Evolutionary conservation across 92 coral and sea anemone genomes (phyloP).

Genomic region (Actinostola sp.): DNA sequence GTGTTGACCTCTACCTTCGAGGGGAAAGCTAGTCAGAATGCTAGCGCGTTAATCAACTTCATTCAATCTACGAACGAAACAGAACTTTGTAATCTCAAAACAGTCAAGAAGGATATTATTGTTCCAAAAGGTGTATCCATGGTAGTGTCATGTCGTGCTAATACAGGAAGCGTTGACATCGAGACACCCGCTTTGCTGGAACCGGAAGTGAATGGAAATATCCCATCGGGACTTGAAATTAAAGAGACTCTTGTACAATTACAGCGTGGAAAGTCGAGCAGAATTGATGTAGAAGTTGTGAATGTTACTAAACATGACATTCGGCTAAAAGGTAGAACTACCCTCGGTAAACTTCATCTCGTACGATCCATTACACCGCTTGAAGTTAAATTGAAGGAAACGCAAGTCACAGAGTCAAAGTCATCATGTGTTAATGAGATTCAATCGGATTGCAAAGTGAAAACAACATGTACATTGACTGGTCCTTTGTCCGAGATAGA

Average conservation of each 20-base stretch:
- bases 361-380: conserved; percentile 61
- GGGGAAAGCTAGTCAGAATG: conserved; percentile 42
- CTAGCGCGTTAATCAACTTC: conserved; percentile 54
- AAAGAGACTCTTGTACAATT: conserved; percentile 56
- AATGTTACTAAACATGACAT: conserved; percentile 60
- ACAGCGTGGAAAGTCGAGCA: conserved; percentile 41
- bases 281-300: conserved; percentile 40
- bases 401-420: too few relatives aligned
- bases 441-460: conserved; percentile 8
- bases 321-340: conserved; percentile 39
- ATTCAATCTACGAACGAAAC: conserved; percentile 25
- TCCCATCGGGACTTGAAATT: conserved; percentile 54
- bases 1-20: conserved; percentile 23
- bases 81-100: conserved; percentile 29
- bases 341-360: conserved; percentile 47
- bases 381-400: conserved; percentile 40
- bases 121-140: conserved; percentile 52
- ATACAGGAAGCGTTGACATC: conserved; percentile 39
- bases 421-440: conserved; percentile 15
- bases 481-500: conserved; percentile 51
- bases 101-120: conserved; percentile 20
- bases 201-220: conserved; percentile 45
- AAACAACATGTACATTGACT: conserved; percentile 21
- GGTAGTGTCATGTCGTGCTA: conserved; percentile 56
- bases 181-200: conserved; percentile 65